phyloP scores from a whole-genome alignment of 2,888 invertebrate species.

The Eristalis pertinax region DNA sequence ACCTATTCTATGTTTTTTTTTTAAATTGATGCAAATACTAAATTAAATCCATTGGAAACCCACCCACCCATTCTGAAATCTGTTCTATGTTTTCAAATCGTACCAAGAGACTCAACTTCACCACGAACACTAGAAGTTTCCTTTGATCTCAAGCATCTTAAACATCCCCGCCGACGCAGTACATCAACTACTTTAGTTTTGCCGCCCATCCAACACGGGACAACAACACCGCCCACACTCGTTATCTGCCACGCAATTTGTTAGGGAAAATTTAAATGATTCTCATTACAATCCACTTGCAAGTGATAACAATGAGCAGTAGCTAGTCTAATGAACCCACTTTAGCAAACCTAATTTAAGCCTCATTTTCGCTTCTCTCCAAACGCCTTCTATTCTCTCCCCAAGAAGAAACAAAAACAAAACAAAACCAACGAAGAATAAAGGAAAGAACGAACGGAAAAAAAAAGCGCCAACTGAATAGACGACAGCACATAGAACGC shows the following conservation, averaged over 20 bases:
- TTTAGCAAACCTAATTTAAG: constrained; percentile 69
- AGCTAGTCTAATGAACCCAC: constrained; percentile 59
- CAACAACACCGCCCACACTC: neutral
- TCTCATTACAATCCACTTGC: constrained; percentile 67
- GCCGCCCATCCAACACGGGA: neutral
- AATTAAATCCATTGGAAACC: no score
- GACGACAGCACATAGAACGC: constrained; percentile 14
- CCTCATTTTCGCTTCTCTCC: constrained; percentile 45
- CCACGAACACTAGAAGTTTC: neutral
- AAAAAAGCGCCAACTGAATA: neutral
- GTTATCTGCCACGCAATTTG: constrained; percentile 6
- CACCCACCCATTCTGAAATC: no score
- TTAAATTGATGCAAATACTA: neutral
- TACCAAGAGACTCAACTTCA: neutral
- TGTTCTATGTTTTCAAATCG: neutral
- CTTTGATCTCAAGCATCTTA: neutral
- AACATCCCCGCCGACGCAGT: neutral
- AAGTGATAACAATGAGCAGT: constrained; percentile 65
- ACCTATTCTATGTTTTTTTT: no score
- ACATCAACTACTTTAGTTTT: neutral
- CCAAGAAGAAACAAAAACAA: constrained; percentile 6
- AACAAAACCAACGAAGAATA: neutral
- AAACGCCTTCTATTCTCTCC: no score
- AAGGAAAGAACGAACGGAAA: constrained; percentile 4
- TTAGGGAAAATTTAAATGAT: constrained; percentile 34